Percentiles rank a stretch among this genome's conserved stretches.
phyloP scores from a whole-genome alignment of 1,140 invertebrate genomes.

The Drosophila melanogaster region DNA sequence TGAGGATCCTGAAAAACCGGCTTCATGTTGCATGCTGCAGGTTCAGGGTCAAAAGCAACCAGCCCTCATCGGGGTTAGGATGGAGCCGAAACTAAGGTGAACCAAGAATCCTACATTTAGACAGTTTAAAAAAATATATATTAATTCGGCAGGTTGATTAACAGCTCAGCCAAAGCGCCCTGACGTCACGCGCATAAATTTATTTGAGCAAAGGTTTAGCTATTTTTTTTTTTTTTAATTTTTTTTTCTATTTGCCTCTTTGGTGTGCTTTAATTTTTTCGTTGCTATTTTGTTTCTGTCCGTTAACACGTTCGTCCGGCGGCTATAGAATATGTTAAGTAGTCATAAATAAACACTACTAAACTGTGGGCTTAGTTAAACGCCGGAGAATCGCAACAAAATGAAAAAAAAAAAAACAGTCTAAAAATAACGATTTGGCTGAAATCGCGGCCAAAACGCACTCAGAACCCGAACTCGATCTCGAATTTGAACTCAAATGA shows the following conservation, averaged over 20 bases:
- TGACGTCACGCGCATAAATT: conserved; percentile 81
- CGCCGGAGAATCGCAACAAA: neutral
- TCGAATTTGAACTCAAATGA: conserved; percentile 3
- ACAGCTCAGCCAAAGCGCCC: conserved; percentile 46
- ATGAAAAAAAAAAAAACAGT: neutral
- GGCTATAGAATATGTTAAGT: conserved; percentile 66
- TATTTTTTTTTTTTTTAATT: neutral
- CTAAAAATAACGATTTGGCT: conserved; percentile 56
- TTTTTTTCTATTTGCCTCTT: conserved; percentile 17
- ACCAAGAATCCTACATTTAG: conserved; percentile 26
- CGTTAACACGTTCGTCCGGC: conserved; percentile 71
- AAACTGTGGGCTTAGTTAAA: conserved; percentile 72
- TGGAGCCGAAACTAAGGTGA: conserved; percentile 24
- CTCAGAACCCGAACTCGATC: neutral
- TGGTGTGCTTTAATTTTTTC: conserved; percentile 31
- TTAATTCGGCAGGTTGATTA: conserved; percentile 62
- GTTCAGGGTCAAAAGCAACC: conserved; percentile 41
- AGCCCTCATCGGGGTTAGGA: conserved; percentile 3
- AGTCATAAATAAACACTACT: conserved; percentile 81
- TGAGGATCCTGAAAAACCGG: conserved; percentile 52
- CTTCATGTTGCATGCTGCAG: conserved; percentile 38
- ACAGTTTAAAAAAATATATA: conserved; percentile 20
- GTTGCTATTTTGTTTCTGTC: conserved; percentile 43
- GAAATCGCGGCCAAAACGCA: conserved; percentile 14
- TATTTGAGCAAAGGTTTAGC: conserved; percentile 38